Evolutionary conservation across 2,888 invertebrate genomes (phyloP).

Genomic region (Omphaloscelis lunosa): DNA sequence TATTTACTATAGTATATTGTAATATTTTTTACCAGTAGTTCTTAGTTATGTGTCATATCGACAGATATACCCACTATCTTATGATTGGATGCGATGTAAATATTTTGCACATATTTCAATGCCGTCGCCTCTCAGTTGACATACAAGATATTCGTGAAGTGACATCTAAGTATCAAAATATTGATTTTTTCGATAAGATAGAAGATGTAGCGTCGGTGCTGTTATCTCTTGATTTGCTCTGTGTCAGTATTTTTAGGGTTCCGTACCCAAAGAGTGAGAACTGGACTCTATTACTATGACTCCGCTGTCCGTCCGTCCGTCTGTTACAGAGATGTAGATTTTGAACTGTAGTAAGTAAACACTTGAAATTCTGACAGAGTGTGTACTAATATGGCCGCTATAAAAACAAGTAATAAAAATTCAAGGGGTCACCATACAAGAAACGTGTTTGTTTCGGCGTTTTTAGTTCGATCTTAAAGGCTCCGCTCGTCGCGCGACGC

Average conservation of each 20-base stretch:
- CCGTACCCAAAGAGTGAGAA: neutral
- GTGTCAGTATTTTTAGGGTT: neutral
- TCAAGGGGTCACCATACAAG: too few species aligned
- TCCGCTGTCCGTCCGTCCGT: too few species aligned
- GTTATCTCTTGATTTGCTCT: neutral
- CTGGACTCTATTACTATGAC: too few species aligned
- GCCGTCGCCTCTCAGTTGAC: constrained; percentile 18
- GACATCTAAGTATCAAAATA: constrained; percentile 25
- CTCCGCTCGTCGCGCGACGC: too few species aligned
- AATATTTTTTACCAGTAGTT: neutral
- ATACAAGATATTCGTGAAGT: constrained; percentile 7
- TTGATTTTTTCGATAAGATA: constrained; percentile 33
- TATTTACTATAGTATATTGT: neutral
- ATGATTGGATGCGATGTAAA: constrained; percentile 9
- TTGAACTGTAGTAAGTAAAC: too few species aligned
- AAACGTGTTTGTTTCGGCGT: too few species aligned
- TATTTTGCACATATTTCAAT: constrained; percentile 41
- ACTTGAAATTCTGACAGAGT: too few species aligned
- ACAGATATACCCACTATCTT: neutral
- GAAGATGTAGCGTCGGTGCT: neutral
- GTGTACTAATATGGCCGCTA: too few species aligned
- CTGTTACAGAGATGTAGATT: too few species aligned
- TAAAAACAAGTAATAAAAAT: too few species aligned
- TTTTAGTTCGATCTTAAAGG: too few species aligned
- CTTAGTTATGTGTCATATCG: neutral